These are phyloP conservation scores for Anolis carolinensis DNA, from an alignment of 2,113 vertebrate genomes.

Conservation along the genomic window DNA sequence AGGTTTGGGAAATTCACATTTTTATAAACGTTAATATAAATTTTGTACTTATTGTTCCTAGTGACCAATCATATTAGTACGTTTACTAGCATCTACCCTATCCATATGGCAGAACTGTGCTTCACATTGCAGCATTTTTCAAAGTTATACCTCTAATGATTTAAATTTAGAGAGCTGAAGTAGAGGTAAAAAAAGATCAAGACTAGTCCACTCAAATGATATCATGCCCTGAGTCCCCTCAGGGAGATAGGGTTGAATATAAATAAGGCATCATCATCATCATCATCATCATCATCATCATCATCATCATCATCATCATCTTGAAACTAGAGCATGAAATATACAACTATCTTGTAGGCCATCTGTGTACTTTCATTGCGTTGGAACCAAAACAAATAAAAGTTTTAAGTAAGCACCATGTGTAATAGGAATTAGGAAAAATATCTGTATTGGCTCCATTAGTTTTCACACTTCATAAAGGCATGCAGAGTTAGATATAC, in stretches of 20 bases:
- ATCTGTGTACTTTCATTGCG: neutral
- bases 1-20: neutral
- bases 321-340: neutral
- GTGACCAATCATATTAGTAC: neutral
- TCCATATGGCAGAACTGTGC: neutral
- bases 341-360: neutral
- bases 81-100: neutral
- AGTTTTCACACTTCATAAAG: constrained; percentile 18
- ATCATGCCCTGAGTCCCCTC: too few species aligned
- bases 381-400: constrained; percentile 1
- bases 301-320: too few species aligned
- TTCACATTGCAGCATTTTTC: accelerated
- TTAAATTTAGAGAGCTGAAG: neutral
- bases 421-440: constrained; percentile 24
- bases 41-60: neutral
- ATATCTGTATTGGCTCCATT: neutral
- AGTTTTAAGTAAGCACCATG: constrained; percentile 5
- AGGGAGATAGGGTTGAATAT: too few species aligned
- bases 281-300: too few species aligned
- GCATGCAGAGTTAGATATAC: neutral
- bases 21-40: neutral
- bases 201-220: neutral
- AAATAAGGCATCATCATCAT: too few species aligned
- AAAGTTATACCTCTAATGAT: neutral
- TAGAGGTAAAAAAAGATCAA: neutral